A percentile compares a stretch with the other conserved stretches of the same genome.
Evolutionary conservation across 2,113 vertebrate genomes (phyloP).

Genomic region (Xiphophorus couchianus): DNA sequence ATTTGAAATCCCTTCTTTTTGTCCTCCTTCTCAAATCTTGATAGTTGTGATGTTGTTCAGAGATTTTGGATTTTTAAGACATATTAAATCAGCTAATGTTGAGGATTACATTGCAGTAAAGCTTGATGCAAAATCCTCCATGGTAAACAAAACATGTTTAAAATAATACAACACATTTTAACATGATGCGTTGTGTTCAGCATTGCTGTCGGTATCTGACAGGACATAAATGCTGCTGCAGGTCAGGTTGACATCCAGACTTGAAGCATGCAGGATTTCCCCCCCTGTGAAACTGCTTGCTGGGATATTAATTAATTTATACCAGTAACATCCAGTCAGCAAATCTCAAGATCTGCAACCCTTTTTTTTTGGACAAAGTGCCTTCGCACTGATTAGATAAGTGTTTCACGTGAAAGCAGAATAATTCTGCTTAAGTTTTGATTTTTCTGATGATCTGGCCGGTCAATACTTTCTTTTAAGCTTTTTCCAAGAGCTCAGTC

Average conservation of each 20-base stretch:
- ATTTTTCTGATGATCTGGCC: conserved; percentile 41
- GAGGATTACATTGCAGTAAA: neutral
- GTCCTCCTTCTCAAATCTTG: neutral
- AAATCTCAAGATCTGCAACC: conserved; percentile 23
- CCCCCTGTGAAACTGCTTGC: neutral
- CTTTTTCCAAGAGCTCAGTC: conserved; percentile 34
- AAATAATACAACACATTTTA: conserved; percentile 30
- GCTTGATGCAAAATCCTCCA: conserved; percentile 11
- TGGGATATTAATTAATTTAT: conserved; percentile 32
- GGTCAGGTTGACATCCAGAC: conserved; percentile 22
- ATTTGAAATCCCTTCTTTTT: neutral
- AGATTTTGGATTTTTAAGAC: no score
- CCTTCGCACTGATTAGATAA: conserved; percentile 33
- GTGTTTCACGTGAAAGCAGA: conserved; percentile 57
- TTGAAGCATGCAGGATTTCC: conserved; percentile 16
- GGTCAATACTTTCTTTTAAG: conserved; percentile 55
- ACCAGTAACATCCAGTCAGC: conserved; percentile 9
- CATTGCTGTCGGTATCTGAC: conserved; percentile 13
- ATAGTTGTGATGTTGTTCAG: no score
- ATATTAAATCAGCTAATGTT: neutral
- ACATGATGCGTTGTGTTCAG: conserved; percentile 14
- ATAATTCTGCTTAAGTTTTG: conserved; percentile 70
- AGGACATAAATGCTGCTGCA: conserved; percentile 20
- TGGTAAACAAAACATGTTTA: conserved; percentile 31
- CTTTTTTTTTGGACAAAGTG: conserved; percentile 12